A percentile compares a stretch with the other conserved stretches of the same genome.
phyloP scores from a whole-genome alignment of 2,888 invertebrate genomes.

The Anticlea derivata region DNA sequence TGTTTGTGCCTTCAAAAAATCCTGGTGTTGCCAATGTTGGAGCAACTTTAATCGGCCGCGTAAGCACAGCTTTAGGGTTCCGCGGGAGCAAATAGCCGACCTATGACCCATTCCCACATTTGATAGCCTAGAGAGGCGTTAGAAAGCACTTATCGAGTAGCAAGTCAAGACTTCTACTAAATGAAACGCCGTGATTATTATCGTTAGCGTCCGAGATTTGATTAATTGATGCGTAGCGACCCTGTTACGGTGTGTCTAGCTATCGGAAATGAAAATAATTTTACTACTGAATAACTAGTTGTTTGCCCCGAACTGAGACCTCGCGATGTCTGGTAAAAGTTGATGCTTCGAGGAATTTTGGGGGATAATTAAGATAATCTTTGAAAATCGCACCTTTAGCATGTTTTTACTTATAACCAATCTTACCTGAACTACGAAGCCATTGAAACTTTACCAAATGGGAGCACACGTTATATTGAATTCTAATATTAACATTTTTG shows the following conservation, averaged over 20 bases:
- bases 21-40: not conserved
- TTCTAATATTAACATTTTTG: no score
- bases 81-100: constrained; percentile 68
- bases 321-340: no score
- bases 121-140: constrained; percentile 57
- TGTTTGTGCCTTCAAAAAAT: not conserved
- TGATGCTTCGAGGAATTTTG: no score
- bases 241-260: constrained; percentile 27
- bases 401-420: no score
- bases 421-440: no score
- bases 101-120: constrained; percentile 69
- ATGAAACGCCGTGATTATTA: constrained; percentile 68
- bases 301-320: no score
- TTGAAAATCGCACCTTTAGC: no score
- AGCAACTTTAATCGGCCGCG: not conserved
- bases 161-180: constrained; percentile 40
- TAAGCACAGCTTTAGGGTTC: constrained; percentile 6
- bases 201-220: constrained; percentile 59
- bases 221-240: constrained; percentile 57
- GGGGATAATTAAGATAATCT: no score
- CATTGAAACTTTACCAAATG: no score
- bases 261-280: no score
- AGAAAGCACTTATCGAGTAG: constrained; percentile 66
- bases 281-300: no score
- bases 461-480: no score